phyloP scores from a whole-genome alignment of 2,113 vertebrate species.

The Rynchops niger region DNA sequence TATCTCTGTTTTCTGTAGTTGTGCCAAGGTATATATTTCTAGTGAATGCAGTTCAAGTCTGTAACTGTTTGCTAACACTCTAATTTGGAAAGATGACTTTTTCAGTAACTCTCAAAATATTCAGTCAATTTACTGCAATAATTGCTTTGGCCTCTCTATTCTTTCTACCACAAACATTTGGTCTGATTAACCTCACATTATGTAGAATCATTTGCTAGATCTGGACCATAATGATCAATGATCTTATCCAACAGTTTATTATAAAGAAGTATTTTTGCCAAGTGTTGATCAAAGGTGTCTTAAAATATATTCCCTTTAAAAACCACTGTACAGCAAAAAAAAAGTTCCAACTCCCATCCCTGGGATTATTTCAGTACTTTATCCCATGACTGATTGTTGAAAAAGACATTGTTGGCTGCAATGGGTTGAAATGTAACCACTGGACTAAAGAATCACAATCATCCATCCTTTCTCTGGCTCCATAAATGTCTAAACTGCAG shows the following conservation, averaged over 20 bases:
- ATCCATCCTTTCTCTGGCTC: not conserved
- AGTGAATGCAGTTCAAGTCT: not conserved
- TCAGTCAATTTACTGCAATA: not conserved
- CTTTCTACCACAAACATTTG: not conserved
- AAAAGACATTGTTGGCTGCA: not conserved
- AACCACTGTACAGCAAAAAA: not conserved
- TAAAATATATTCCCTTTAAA: not conserved
- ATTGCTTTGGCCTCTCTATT: not conserved
- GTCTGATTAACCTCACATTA: not conserved
- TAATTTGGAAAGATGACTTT: not conserved
- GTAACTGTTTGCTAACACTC: not conserved
- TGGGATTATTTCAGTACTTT: not conserved
- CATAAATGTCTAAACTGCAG: not conserved
- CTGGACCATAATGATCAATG: not conserved
- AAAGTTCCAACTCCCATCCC: not conserved
- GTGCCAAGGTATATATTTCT: not conserved
- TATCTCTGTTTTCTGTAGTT: not conserved
- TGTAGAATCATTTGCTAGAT: not conserved
- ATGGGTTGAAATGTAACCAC: not conserved
- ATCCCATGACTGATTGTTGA: not conserved
- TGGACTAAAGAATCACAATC: not conserved
- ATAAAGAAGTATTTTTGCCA: not conserved
- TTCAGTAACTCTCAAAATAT: not conserved
- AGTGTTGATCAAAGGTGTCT: not conserved
- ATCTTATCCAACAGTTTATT: not conserved